These are phyloP conservation scores for Chloroceryle amazona DNA, from an alignment of 2,797 vertebrate species.

Conservation along the genomic window DNA sequence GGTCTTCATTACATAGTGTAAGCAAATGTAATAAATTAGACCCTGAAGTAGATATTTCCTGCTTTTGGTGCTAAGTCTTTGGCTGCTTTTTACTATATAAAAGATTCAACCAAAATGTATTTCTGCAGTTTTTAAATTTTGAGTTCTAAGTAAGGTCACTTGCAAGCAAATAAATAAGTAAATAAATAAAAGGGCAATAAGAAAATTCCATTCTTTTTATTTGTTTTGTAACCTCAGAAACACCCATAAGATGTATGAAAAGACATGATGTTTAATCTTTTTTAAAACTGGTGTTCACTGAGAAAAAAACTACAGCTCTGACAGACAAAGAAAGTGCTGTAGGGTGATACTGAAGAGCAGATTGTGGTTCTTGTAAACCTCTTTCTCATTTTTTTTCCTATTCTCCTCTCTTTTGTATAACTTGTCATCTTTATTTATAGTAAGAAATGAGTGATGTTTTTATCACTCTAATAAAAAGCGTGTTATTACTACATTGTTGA, in stretches of 20 bases:
- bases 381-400: not conserved
- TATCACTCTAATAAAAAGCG: conserved; percentile 32
- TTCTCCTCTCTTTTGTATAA: not conserved
- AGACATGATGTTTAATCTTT: not conserved
- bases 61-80: conserved; percentile 29
- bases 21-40: conserved; percentile 26
- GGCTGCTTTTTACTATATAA: not conserved
- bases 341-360: not conserved
- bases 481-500: conserved; percentile 6
- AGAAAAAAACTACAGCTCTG: not conserved
- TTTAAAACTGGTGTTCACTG: not conserved
- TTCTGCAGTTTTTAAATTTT: not conserved
- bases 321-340: not conserved
- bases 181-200: not conserved
- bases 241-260: not conserved
- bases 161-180: not conserved
- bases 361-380: not conserved
- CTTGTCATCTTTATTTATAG: conserved; percentile 25
- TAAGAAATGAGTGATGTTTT: conserved; percentile 35
- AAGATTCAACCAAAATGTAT: not conserved
- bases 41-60: conserved; percentile 4
- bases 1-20: conserved; percentile 39
- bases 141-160: not conserved
- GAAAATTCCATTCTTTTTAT: not conserved
- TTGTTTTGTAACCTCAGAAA: conserved; percentile 40